A percentile compares a stretch with the other conserved stretches of the same genome.
These are phyloP conservation scores for Drosophila neonasuta DNA, from an alignment of 2,888 invertebrate genomes.

Conservation along the genomic window DNA sequence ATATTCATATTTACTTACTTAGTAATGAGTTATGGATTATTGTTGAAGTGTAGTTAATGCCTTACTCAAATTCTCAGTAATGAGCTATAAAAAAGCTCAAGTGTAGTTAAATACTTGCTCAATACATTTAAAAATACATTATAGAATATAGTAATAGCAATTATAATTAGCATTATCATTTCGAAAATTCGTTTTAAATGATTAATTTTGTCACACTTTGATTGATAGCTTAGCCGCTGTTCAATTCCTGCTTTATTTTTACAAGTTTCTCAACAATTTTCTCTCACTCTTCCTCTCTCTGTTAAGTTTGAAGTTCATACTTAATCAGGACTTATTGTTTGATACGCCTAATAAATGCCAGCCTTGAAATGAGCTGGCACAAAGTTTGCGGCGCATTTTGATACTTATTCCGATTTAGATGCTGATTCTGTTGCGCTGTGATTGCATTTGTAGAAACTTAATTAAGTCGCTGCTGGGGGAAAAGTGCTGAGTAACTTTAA, in stretches of 20 bases:
- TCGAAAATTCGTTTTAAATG: too few relatives aligned
- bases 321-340: conserved; percentile 56
- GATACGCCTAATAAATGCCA: conserved; percentile 56
- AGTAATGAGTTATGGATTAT: too few relatives aligned
- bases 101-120: too few relatives aligned
- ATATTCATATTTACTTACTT: too few relatives aligned
- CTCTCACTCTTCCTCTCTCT: conserved; percentile 2
- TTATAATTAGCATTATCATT: too few relatives aligned
- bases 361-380: conserved; percentile 52
- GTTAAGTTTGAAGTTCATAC: conserved; percentile 25
- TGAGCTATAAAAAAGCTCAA: too few relatives aligned
- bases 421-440: conserved; percentile 21
- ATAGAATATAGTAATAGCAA: too few relatives aligned
- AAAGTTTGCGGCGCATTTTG: conserved; percentile 33
- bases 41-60: too few relatives aligned
- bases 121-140: too few relatives aligned
- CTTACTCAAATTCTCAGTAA: too few relatives aligned
- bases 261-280: conserved; percentile 23
- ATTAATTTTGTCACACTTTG: too few relatives aligned
- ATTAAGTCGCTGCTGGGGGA: conserved; percentile 37
- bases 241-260: conserved; percentile 21
- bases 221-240: too few relatives aligned
- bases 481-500: conserved; percentile 60
- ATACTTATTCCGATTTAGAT: conserved; percentile 19
- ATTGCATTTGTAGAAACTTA: conserved; percentile 54